These are phyloP conservation scores for Papilio dardanus DNA, from an alignment of 1,140 invertebrate species.

Conservation along the genomic window DNA sequence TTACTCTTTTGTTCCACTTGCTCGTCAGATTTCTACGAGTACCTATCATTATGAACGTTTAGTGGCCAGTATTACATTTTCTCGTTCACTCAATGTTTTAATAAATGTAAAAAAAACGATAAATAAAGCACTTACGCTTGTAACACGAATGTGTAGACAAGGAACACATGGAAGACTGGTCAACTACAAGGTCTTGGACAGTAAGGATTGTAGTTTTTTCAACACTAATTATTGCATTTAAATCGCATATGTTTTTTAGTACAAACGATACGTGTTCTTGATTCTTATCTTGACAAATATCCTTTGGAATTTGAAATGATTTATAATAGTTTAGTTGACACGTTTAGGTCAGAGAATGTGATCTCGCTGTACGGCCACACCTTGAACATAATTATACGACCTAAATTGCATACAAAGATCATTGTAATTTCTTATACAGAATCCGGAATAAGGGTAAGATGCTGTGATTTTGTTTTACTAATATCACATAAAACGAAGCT, in stretches of 20 bases:
- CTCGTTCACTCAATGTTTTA: neutral
- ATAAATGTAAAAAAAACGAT: neutral
- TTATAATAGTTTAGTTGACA: slow-evolving; percentile 41
- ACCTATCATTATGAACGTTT: slow-evolving; percentile 23
- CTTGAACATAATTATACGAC: slow-evolving; percentile 41
- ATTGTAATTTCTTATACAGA: neutral
- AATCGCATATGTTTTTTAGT: neutral
- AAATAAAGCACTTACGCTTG: neutral
- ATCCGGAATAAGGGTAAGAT: neutral
- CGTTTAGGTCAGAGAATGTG: slow-evolving; percentile 60
- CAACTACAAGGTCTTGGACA: neutral
- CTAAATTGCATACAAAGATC: neutral
- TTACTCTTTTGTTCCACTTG: slow-evolving; percentile 59
- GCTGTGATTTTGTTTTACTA: neutral
- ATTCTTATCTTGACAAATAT: slow-evolving; percentile 27
- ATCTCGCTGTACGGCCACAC: slow-evolving; percentile 47
- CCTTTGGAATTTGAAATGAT: slow-evolving; percentile 10
- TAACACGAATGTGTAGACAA: neutral
- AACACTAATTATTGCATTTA: neutral
- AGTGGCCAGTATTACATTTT: neutral
- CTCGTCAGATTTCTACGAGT: slow-evolving; percentile 37
- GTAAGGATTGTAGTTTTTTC: neutral
- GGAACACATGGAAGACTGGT: neutral
- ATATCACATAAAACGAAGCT: neutral
- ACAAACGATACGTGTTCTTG: neutral